phyloP scores from a whole-genome alignment of 2,113 vertebrate genomes.

The Columba janthina region DNA sequence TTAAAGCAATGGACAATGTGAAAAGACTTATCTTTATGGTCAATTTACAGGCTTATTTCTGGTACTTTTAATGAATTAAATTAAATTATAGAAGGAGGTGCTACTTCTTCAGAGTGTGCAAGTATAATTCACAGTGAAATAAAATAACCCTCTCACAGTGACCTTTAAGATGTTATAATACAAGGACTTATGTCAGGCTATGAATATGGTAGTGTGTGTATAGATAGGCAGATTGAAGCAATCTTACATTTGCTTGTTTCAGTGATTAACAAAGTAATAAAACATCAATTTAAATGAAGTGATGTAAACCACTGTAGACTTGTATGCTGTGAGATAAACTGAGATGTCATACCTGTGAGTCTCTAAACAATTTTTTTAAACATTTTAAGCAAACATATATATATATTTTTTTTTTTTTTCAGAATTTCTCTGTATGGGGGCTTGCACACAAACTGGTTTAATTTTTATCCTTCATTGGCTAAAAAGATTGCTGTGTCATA shows the following conservation, averaged over 20 bases:
- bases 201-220: neutral
- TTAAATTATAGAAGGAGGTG: neutral
- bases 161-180: neutral
- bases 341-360: neutral
- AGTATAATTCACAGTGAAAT: neutral
- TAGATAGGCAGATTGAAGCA: neutral
- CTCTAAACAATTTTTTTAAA: neutral
- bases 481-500: neutral
- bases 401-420: neutral
- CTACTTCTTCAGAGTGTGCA: neutral
- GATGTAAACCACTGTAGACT: neutral
- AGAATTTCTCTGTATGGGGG: accelerated
- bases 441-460: neutral
- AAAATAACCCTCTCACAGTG: neutral
- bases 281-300: conserved; percentile 5
- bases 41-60: neutral
- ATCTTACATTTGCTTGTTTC: neutral
- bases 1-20: neutral
- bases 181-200: neutral
- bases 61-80: neutral
- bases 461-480: neutral
- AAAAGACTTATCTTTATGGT: neutral
- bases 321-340: neutral
- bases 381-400: neutral
- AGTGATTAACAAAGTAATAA: neutral